Base-by-base conservation (phyloP, 2,113 vertebrate genomes). In the Equus quagga region DNA sequence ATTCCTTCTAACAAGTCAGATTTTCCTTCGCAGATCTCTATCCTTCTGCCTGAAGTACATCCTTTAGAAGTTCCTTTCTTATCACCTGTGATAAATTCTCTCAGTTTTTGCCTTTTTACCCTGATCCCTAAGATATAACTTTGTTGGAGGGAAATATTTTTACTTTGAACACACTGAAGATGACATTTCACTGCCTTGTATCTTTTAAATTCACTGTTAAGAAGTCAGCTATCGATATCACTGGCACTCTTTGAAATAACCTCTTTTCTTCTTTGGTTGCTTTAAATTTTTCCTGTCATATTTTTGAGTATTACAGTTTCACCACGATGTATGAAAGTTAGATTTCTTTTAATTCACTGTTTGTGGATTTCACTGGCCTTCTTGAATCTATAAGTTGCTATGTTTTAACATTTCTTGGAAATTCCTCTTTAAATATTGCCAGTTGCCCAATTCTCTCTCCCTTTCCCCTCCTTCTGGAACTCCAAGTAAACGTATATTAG, bases 181-280 rank as follows among this genome's bases (percentile, higher is more conserved):
- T 85, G 49, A n/a, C n/a, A 69, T 46, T 79, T 64, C 17, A 64
- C 80, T 92, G 69, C 24, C 18, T 41, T 14, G 0, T 64, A 51
- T 54, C 12, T 64, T 64, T 75, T 62, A 36, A 84, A 64, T 54
- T 84, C 54, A 8, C 33, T 75, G 15, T 84, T 75, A 62, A n/a
- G 56, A 92, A 83, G n/a, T 92, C 79, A 83, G 41, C 8, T 51
- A n/a, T 92, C 56, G 83, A 21, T 64, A 93, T 75, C 56, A 87
- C 28, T 56, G 62, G 51, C 26, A 70, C 81, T 85, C 44, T 60
- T 65, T n/a, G 10, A 91, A 80, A 56, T 78, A 69, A 24, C 21
- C 15, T 79, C 49, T 51, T 56, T 72, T 49, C 49, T 87, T 94
- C 11, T 69, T 70, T 60, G 15, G 54, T 36, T 80, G 31, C 54